phyloP scores from a whole-genome alignment of 2,888 invertebrate species.

The Lucinisca nassula region DNA sequence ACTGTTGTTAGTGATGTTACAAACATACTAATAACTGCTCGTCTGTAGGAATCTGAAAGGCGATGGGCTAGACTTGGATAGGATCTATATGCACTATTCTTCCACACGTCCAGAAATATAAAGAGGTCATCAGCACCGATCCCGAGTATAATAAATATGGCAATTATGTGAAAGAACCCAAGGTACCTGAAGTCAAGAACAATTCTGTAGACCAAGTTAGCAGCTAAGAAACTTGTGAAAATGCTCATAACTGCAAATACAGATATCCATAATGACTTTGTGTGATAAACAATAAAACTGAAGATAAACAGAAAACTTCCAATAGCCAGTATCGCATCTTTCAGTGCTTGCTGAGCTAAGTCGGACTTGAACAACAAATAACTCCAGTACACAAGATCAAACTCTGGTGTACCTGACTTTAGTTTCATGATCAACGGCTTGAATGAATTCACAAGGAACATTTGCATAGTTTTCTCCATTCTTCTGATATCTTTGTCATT shows the following conservation, averaged over 20 bases:
- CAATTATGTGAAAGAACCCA: constrained; percentile 78
- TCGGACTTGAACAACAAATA: constrained; percentile 69
- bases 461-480: constrained; percentile 62
- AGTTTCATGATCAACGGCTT: constrained; percentile 58
- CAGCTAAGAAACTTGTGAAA: constrained; percentile 75
- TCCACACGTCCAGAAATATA: constrained; percentile 81
- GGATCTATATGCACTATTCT: constrained; percentile 57
- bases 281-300: constrained; percentile 76
- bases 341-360: constrained; percentile 67
- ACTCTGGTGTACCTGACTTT: constrained; percentile 1
- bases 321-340: constrained; percentile 69
- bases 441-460: constrained; percentile 60
- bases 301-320: constrained; percentile 79
- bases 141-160: constrained; percentile 78
- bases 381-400: constrained; percentile 73
- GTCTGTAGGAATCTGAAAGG: constrained; percentile 74
- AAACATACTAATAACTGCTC: constrained; percentile 77
- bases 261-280: constrained; percentile 78
- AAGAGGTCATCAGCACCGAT: constrained; percentile 80
- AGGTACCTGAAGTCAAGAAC: constrained; percentile 76
- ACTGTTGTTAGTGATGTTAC: constrained; percentile 80
- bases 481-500: constrained; percentile 45
- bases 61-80: constrained; percentile 73
- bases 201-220: constrained; percentile 77
- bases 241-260: constrained; percentile 74